These are phyloP conservation scores for Archivesica marissinica DNA, from an alignment of 1,140 invertebrate genomes.

Conservation along the genomic window DNA sequence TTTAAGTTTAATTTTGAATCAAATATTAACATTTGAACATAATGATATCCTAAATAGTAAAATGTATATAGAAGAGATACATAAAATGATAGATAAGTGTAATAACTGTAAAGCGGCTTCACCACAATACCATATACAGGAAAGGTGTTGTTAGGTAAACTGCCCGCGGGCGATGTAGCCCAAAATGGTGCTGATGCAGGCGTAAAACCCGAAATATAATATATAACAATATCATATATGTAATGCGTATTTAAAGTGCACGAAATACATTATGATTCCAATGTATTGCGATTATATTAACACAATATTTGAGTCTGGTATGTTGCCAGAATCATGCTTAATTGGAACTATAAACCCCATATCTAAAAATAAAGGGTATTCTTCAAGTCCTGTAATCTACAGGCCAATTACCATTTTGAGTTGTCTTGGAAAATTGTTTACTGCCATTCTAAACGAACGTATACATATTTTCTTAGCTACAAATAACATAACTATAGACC, in stretches of 20 bases:
- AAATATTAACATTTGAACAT: neutral
- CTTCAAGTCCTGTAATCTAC: neutral
- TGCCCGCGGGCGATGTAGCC: too few species aligned
- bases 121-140: too few species aligned
- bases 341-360: neutral
- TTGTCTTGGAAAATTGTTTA: slow-evolving; percentile 1
- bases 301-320: neutral
- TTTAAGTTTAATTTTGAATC: neutral
- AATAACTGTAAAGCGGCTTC: neutral
- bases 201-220: too few species aligned
- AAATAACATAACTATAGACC: neutral
- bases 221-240: too few species aligned
- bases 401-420: slow-evolving; percentile 7
- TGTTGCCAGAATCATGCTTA: neutral
- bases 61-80: neutral
- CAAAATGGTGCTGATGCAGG: too few species aligned
- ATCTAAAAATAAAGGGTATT: neutral
- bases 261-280: slow-evolving; percentile 5
- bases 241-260: slow-evolving; percentile 1
- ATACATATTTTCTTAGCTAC: neutral
- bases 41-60: neutral
- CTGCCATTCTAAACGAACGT: neutral
- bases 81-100: slow-evolving; percentile 1
- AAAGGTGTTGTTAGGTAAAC: too few species aligned
- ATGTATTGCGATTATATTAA: neutral